Percentiles rank a stretch among this genome's conserved stretches.
Evolutionary conservation across 1,140 invertebrate genomes (phyloP).

Genomic region (Ridgeia piscesae): DNA sequence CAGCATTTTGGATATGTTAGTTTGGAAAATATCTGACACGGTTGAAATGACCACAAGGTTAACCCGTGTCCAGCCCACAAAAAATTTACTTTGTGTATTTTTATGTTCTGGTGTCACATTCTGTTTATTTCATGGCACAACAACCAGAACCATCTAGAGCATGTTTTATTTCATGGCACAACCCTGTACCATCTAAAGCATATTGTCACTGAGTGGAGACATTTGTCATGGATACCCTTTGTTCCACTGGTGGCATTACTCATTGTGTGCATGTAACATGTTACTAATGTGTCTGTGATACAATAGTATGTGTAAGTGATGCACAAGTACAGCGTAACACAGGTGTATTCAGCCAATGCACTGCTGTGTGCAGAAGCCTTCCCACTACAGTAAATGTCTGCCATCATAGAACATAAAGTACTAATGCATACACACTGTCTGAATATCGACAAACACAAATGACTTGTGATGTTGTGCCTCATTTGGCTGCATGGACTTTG

Average conservation of each 20-base stretch:
- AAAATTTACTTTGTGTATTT: neutral
- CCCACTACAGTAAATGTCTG: too few species aligned
- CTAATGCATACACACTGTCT: too few species aligned
- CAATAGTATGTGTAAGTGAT: conserved; percentile 2
- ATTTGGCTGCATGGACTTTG: too few species aligned
- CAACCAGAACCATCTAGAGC: neutral
- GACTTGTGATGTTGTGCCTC: too few species aligned
- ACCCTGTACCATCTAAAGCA: too few species aligned
- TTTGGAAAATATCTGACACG: too few species aligned
- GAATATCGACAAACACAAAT: too few species aligned
- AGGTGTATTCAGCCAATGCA: neutral
- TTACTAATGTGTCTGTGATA: conserved; percentile 28
- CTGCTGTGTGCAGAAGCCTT: neutral
- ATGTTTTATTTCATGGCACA: neutral
- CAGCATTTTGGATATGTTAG: too few species aligned
- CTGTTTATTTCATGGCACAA: neutral
- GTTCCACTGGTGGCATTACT: neutral
- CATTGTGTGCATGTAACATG: conserved; percentile 6
- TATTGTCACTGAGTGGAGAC: neutral
- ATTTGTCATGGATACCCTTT: conserved; percentile 14
- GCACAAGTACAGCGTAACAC: neutral
- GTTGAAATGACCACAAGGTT: too few species aligned
- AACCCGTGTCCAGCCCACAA: neutral
- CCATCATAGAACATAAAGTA: too few species aligned
- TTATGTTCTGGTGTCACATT: too few species aligned